Percentiles rank a stretch among this genome's conserved stretches.
Evolutionary conservation across 1,140 invertebrate species (phyloP).

Genomic region (Euura lappo): DNA sequence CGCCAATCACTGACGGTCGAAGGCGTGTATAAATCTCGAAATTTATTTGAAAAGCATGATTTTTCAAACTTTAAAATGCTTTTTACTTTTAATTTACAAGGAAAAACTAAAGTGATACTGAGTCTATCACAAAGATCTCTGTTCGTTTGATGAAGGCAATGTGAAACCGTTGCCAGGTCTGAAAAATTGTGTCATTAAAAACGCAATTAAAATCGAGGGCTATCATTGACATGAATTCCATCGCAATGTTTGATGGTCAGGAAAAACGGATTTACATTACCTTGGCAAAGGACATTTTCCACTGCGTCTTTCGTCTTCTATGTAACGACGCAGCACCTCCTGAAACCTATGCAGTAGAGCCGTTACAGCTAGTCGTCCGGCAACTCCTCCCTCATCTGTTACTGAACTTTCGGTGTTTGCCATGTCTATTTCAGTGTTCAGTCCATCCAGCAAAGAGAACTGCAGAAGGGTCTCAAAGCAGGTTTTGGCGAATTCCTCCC

Average conservation of each 20-base stretch:
- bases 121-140: no score
- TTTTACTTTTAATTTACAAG: no score
- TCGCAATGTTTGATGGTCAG: background rate
- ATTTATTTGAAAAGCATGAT: no score
- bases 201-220: no score
- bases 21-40: no score
- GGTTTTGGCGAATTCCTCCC: constrained; percentile 95
- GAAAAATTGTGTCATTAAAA: no score
- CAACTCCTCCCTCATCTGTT: constrained; percentile 66
- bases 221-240: no score
- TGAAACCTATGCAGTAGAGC: constrained; percentile 91
- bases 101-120: no score
- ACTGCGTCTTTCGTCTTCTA: constrained; percentile 85
- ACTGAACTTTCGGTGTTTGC: constrained; percentile 46
- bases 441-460: constrained; percentile 83
- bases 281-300: constrained; percentile 91
- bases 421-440: constrained; percentile 61
- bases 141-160: no score
- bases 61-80: no score
- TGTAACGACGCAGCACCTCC: constrained; percentile 89
- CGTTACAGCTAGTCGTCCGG: constrained; percentile 87
- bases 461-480: constrained; percentile 96
- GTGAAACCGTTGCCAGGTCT: no score
- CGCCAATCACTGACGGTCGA: no score
- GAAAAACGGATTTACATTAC: constrained; percentile 55